Conservation (phyloP, 2,113 vertebrate species). For the Notothenia coriiceps region DNA sequence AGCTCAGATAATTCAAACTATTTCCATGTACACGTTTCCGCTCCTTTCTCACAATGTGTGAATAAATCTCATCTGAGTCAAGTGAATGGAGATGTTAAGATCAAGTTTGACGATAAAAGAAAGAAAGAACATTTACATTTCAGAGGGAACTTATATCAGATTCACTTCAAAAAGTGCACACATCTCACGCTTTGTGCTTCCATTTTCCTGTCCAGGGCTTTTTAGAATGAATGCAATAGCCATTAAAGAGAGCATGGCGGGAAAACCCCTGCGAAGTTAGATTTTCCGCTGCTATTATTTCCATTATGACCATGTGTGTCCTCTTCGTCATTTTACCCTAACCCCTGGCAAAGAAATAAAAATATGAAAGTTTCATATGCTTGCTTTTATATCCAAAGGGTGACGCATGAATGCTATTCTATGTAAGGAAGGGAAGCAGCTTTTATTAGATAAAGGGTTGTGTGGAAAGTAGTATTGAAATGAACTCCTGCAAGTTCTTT, state of each 20-base stretch:
- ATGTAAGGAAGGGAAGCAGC: too few species aligned
- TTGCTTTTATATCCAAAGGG: not conserved
- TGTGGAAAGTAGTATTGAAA: not conserved
- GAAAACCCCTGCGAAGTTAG: not conserved
- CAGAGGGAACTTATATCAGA: conserved; percentile 22
- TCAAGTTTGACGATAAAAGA: not conserved
- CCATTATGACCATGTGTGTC: not conserved
- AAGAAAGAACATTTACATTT: conserved; percentile 22
- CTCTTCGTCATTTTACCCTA: not conserved
- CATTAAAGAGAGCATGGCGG: not conserved
- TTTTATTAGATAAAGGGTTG: too few species aligned
- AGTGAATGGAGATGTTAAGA: conserved; percentile 10
- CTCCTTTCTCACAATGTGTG: not conserved
- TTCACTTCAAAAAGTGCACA: not conserved
- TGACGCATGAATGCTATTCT: not conserved
- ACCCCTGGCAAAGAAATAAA: not conserved
- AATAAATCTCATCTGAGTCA: conserved; percentile 21
- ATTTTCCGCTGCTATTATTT: not conserved
- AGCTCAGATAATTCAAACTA: not conserved
- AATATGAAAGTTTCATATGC: not conserved
- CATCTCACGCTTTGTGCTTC: not conserved
- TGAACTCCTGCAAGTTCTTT: not conserved
- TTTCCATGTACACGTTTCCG: conserved; percentile 5
- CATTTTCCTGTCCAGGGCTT: not conserved
- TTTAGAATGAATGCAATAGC: not conserved